Conservation (phyloP, 2,797 vertebrate species). For the Aplochiton taeniatus region DNA sequence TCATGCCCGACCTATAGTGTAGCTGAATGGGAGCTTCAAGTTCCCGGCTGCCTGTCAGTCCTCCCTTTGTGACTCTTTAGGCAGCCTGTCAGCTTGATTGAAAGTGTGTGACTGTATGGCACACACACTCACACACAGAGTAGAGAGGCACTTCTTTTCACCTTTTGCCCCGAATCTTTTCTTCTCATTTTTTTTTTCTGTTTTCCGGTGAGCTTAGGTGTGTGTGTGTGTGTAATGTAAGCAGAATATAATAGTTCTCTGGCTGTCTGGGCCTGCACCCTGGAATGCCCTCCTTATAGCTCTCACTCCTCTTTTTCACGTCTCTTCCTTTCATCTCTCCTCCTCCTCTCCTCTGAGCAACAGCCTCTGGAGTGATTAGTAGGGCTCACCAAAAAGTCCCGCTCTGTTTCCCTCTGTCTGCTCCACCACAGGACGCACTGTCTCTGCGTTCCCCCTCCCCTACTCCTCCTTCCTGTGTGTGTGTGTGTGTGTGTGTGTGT, state of each 20-base stretch:
- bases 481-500: conserved; percentile 16
- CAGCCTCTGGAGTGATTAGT: conserved; percentile 67
- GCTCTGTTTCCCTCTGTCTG: conserved; percentile 39
- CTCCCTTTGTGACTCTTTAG: conserved; percentile 41
- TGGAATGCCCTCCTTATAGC: conserved; percentile 69
- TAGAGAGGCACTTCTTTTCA: conserved; percentile 9
- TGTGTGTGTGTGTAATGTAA: conserved; percentile 36
- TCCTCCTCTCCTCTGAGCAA: conserved; percentile 40
- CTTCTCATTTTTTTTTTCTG: not conserved
- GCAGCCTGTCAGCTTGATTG: conserved; percentile 16
- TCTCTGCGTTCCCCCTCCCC: conserved; percentile 25
- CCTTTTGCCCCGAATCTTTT: conserved; percentile 18
- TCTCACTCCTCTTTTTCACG: conserved; percentile 56
- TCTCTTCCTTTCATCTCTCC: conserved; percentile 65
- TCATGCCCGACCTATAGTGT: not conserved
- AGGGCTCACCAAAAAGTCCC: conserved; percentile 58
- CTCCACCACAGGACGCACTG: conserved; percentile 49
- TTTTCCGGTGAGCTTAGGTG: conserved; percentile 20
- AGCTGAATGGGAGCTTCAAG: conserved; percentile 9
- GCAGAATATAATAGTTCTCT: conserved; percentile 55
- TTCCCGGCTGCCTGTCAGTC: conserved; percentile 40
- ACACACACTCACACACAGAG: not conserved
- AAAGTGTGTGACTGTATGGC: conserved; percentile 19
- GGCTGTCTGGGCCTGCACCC: conserved; percentile 72
- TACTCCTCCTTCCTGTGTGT: conserved; percentile 28